These are phyloP conservation scores for Thamnaconus septentrionalis DNA, from an alignment of 2,113 vertebrate species.

Conservation along the genomic window DNA sequence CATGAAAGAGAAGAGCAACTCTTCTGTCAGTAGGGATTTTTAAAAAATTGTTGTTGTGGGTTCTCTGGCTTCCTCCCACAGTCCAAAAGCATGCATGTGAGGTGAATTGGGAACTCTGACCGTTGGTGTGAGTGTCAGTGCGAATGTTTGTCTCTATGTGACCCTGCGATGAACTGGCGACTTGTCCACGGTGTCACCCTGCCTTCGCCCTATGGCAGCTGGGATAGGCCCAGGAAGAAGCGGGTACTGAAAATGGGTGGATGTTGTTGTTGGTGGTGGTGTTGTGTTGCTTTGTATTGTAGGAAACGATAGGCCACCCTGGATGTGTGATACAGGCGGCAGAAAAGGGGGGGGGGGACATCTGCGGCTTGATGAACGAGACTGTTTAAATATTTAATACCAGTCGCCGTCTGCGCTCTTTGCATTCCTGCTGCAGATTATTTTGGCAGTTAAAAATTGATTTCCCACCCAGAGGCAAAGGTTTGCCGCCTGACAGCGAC, in stretches of 20 bases:
- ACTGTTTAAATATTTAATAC: constrained; percentile 70
- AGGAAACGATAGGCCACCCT: constrained; percentile 8
- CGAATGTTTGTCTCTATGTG: too few relatives aligned
- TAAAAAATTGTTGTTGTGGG: constrained; percentile 32
- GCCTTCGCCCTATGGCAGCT: too few relatives aligned
- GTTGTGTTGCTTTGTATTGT: too few relatives aligned
- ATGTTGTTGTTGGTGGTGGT: constrained; percentile 30
- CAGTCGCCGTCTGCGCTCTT: constrained; percentile 52
- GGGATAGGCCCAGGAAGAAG: too few relatives aligned
- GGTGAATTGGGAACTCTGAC: too few relatives aligned
- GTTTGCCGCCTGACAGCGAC: constrained; percentile 70
- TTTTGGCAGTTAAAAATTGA: constrained; percentile 75
- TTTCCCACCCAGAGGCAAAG: constrained; percentile 75
- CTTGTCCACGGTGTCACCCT: too few relatives aligned
- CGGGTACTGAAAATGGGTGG: too few relatives aligned
- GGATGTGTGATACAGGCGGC: constrained; percentile 30
- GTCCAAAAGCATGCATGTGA: too few relatives aligned
- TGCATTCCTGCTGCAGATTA: constrained; percentile 65
- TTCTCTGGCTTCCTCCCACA: too few relatives aligned
- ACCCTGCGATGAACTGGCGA: too few relatives aligned
- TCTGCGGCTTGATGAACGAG: constrained; percentile 69
- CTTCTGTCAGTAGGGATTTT: constrained; percentile 19
- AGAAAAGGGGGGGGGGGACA: constrained; percentile 44
- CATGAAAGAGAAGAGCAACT: constrained; percentile 10
- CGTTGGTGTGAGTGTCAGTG: too few relatives aligned